Evolutionary conservation across 2,888 invertebrate species (phyloP), one percentile per base, ranked within the genome.

Genomic region (Plebejus melissa): DNA sequence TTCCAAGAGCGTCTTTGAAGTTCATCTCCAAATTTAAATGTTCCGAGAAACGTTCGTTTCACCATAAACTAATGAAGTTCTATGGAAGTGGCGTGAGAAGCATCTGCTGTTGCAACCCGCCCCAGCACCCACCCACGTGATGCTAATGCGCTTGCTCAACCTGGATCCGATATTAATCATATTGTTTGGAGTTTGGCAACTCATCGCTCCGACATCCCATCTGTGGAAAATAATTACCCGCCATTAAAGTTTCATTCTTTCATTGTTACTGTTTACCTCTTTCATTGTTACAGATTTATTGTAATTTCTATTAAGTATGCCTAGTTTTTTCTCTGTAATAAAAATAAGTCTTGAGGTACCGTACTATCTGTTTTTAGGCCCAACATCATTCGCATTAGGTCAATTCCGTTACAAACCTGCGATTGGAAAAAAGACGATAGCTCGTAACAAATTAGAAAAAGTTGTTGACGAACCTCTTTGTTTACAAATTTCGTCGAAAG

Each of bases 41-140:
- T 65, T 36, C 32, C 32, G 32, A 65, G 65, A 65, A 65, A 65
- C 36, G 11, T 32, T 32, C 65, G 60, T 60, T 22, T 60, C 28
- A 28, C 60, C 60, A 65, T 16, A 65, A 65, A 13, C 65, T 74
- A 70, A 76, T 69, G 70, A 71, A 72, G 22, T 46, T 71, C 50
- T 50, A 72, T 54, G 72, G 72, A 72, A 72, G 28, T 72, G 2
- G 57, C 74, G 70, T 46, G 69, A 77, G 71, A 76, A 65, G 76
- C 77, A 77, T 77, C 77, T 75, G 65, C 76, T 76, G 69, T 74
- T 77, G 77, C 79, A 78, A 75, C 69, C 75, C 77, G 69, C 76
- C 76, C 72, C 76, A 75, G 72, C 71, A 54, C 76, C 69, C 80
- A 79, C 79, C 80, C 79, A 75, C 74, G 77, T 77, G 58, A 41